Evolutionary conservation across 2,113 vertebrate species (phyloP).

Genomic region (Anguilla japonica): DNA sequence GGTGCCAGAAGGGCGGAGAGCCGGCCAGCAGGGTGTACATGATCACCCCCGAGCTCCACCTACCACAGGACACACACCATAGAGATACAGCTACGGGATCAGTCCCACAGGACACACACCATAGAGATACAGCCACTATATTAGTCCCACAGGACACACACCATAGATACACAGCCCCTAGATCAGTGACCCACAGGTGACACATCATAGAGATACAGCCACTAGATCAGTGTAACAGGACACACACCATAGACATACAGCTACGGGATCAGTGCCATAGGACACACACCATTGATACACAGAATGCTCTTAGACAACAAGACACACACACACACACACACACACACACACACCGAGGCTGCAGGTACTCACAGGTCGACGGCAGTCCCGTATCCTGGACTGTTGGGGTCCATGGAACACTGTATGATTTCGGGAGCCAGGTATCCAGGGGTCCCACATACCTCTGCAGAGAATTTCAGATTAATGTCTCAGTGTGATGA

Average conservation of each 20-base stretch:
- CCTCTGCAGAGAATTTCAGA: constrained; percentile 67
- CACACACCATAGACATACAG: neutral
- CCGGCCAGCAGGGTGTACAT: constrained; percentile 96
- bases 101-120: no score
- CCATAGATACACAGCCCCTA: neutral
- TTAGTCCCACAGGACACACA: neutral
- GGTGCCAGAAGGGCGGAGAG: constrained; percentile 97
- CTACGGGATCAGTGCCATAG: neutral
- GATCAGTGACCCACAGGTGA: no score
- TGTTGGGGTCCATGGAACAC: constrained; percentile 89
- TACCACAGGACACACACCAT: neutral
- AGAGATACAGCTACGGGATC: neutral
- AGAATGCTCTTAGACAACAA: no score
- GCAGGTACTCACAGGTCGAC: constrained; percentile 85
- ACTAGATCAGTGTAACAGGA: neutral
- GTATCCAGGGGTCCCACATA: constrained; percentile 93
- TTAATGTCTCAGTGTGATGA: neutral
- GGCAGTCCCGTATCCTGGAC: constrained; percentile 83
- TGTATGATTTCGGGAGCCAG: constrained; percentile 94
- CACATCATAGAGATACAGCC: neutral
- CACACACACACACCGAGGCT: no score
- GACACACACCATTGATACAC: no score
- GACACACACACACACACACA: no score
- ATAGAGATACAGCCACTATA: neutral
- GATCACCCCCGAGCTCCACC: constrained; percentile 96